These are phyloP conservation scores for Vespertilio murinus DNA, from an alignment of 2,797 vertebrate genomes.

Conservation along the genomic window DNA sequence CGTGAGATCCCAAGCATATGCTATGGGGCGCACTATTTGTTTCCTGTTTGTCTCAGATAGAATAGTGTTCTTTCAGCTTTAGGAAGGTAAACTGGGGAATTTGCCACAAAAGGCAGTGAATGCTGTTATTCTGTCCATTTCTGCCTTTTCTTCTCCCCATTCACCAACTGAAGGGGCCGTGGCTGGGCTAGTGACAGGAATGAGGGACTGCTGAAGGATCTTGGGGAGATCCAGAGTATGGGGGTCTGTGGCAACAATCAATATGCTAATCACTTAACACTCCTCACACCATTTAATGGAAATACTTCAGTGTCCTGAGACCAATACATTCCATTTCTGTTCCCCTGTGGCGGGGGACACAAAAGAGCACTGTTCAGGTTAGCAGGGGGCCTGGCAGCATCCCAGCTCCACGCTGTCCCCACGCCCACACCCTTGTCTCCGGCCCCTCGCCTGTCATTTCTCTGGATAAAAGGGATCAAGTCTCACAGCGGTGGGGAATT, in stretches of 20 bases:
- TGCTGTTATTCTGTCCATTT: neutral
- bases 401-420: neutral
- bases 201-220: neutral
- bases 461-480: constrained; percentile 36
- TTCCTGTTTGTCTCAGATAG: neutral
- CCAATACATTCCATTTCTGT: constrained; percentile 1
- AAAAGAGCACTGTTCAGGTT: neutral
- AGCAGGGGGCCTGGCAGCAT: constrained; percentile 33
- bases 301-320: neutral
- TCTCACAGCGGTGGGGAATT: neutral
- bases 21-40: neutral
- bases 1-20: neutral
- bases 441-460: neutral
- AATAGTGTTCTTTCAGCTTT: constrained; percentile 34
- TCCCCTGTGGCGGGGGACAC: neutral
- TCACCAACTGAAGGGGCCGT: neutral
- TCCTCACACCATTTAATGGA: neutral
- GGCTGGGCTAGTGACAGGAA: neutral
- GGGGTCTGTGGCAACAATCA: constrained; percentile 8
- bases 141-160: constrained; percentile 42
- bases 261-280: constrained; percentile 34
- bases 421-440: neutral
- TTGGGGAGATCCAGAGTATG: constrained; percentile 4
- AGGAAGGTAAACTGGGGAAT: neutral
- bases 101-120: constrained; percentile 21